A percentile compares a stretch with the other conserved stretches of the same genome.
phyloP scores from a whole-genome alignment of 2,113 vertebrate genomes.

The Varanus komodoensis region DNA sequence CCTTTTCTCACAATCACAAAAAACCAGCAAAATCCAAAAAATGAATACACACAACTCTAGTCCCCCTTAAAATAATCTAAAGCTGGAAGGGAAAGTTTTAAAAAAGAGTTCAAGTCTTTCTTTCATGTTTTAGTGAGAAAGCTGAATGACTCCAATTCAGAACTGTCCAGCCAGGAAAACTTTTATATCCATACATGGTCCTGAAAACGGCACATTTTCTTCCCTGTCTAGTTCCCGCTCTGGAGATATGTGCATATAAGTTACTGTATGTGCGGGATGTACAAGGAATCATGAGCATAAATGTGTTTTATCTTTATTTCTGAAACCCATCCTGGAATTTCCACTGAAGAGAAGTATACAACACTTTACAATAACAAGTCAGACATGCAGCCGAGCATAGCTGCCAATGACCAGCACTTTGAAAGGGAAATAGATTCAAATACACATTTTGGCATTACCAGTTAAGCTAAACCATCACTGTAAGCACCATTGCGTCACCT shows the following conservation, averaged over 20 bases:
- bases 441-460: background rate
- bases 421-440: background rate
- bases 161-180: background rate
- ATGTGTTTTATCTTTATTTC: background rate
- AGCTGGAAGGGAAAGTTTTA: background rate
- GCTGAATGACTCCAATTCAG: background rate
- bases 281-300: background rate
- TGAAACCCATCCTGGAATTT: background rate
- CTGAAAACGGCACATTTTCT: background rate
- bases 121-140: background rate
- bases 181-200: background rate
- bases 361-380: background rate
- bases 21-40: background rate
- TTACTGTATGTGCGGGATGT: background rate
- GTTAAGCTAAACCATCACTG: background rate
- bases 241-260: background rate
- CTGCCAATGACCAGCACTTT: background rate
- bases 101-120: background rate
- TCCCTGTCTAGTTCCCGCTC: background rate
- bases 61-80: background rate
- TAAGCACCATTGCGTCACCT: background rate
- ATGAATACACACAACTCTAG: background rate
- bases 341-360: background rate
- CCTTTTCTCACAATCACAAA: background rate
- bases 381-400: background rate